Evolutionary conservation across 2,113 vertebrate species (phyloP), one percentile per base, ranked within the genome.

Genomic region (Microtus richardsoni): DNA sequence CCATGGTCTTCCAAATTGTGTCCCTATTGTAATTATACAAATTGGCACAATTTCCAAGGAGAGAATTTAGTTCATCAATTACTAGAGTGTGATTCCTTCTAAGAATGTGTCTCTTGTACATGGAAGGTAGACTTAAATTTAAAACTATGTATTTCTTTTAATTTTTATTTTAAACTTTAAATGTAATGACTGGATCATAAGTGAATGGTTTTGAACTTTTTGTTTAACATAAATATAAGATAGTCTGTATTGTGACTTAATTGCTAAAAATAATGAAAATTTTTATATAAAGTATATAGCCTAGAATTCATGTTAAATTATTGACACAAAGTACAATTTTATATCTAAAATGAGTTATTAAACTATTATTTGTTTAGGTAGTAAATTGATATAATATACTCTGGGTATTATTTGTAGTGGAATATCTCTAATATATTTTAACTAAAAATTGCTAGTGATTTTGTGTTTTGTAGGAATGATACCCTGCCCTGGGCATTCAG

Each of bases 11-110:
- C 47, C 28, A 91, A 71, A n/a, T 62, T 41, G 17, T 33, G 7
- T 88, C 75, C 13, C n/a, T 89, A 33, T 24, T 80, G 44, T 30
- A 84, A 89, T 89, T 95, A 52, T 39, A 93, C 71, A 88, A 84
- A 85, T 30, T 80, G 75, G 33, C 16, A 62, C 14, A 93, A 36
- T 75, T 21, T 88, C n/a, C 33, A 49, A 7, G 41, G 17, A 93
- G 73, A 68, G 17, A 54, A 2, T 54, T 26, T 62, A 21, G 11
- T 68, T 54, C 10, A 93, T 70, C 84, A 79, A 66, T 80, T 60
- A 66, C 71, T 60, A 89, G 54, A 93, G 26, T 80, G 4, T 24
- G 16, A 1, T 16, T 91, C 13, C 47, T 30, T 94, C 26, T 79
- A 52, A 74, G 17, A 33, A 52, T 39, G 44, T 80, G n/a, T 79